Base-by-base conservation (phyloP, 2,888 invertebrate species). In the Agrochola lychnidis region DNA sequence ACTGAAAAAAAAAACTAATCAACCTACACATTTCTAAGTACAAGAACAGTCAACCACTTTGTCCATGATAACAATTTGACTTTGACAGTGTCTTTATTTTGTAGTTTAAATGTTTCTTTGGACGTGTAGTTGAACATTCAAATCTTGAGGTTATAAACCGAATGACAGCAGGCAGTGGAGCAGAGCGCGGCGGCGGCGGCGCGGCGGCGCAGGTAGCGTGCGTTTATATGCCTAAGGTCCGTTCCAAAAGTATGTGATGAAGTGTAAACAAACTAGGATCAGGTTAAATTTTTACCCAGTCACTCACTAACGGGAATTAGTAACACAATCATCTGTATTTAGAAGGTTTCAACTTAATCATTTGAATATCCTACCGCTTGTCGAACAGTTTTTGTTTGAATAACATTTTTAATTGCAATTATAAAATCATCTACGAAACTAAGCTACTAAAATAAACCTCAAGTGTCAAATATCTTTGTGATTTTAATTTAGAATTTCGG, bases 61-160 rank as follows among this genome's bases (percentile, higher is more conserved):
- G 25, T 25, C 25, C 30, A 73, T 62, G 36, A 3, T 48, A 48
- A 70, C 40, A 70, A 19, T 73, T 57, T 73, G 6, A 25, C 19
- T 40, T 48, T 36, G 30, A 16, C 12, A 72, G 40, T 2, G 1
- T 4, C 22, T 16, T 22, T 42, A 22, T 30, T 51, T 59, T 14
- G 36, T 48, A 71, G 25, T 48, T 30, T 7, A 70, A 30, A 45
- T 56, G 19, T 36, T 19, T 59, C 1, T 51, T 36, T 25, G 30
- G 4, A 30, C 0, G 4, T 64, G 12, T 66, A n/a, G n/a, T 45
- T 66, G 19, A 76, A 61, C 12, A 25, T 61, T 61, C 2, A 5
- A 61, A 61, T 76, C 45, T 67, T 40, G 9, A 51, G 57, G 48
- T 30, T 22, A 57, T 64, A n/a, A 30, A 51, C 57, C 42, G 19